Evolutionary conservation across 2,797 vertebrate species (phyloP), one percentile per base, ranked within the genome.

Genomic region (Ara ararauna): DNA sequence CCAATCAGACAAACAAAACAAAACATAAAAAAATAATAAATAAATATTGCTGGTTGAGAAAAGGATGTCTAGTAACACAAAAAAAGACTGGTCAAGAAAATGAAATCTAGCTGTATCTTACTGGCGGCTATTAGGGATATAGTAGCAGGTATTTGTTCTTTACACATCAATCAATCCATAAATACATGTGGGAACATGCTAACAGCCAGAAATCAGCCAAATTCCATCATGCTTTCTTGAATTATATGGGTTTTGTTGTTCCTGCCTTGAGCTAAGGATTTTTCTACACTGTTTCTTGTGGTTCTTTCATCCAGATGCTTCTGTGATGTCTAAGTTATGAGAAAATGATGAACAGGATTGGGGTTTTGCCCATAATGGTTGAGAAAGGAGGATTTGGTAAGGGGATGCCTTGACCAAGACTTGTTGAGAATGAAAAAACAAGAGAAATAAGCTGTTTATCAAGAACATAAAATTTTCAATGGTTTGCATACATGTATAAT

Each of bases 41-140:
- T 44, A 44, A 44, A 44, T 19, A 44, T 44, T 44, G 19, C 20
- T n/a, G 21, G 20, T 22, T 22, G 20, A 23, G 32, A 13, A 30
- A 22, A 64, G 9, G 5, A 8, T 16, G 30, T 54, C 29, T 32
- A 32, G 19, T 32, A 8, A 21, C 30, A 36, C 9, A 14, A 24
- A 19, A 58, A 45, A 19, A 45, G 2, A 11, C 4, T 42, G 3
- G 5, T 18, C 0, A 3, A 83, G 30, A 54, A 80, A 80, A 73
- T 1, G 8, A 70, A 50, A 16, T 23, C 4, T 56, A 9, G 2
- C 34, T 3, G 0, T 38, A 47, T 2, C 9, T 3, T 45, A 9
- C 6, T 67, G 7, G 5, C 27, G 8, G 10, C 5, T 36, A 3
- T 42, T 20, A 62, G 9, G 8, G 36, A 36, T 53, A 60, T 7